phyloP scores from a whole-genome alignment of 2,888 invertebrate genomes.

The Tipula helvola region DNA sequence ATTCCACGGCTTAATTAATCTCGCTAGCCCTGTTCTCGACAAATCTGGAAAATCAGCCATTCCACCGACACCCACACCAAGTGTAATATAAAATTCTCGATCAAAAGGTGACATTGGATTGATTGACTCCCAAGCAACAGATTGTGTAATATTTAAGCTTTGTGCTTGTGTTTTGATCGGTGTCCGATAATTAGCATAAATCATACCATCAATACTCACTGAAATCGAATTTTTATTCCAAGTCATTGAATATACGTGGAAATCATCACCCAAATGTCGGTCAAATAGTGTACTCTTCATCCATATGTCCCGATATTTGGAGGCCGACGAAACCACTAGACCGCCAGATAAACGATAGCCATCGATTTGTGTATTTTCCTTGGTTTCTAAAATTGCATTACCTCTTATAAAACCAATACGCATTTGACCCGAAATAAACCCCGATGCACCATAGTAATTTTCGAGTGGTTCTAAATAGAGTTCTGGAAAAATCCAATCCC shows the following conservation, averaged over 20 bases:
- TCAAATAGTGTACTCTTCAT: slow-evolving; percentile 28
- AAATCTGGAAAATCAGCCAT: slow-evolving; percentile 54
- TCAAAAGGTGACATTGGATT: slow-evolving; percentile 59
- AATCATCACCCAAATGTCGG: slow-evolving; percentile 42
- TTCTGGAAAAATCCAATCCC: slow-evolving; percentile 68
- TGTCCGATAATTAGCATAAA: slow-evolving; percentile 35
- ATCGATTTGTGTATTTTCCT: slow-evolving; percentile 22
- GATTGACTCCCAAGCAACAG: slow-evolving; percentile 45
- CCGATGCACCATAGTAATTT: slow-evolving; percentile 45
- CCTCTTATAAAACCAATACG: slow-evolving; percentile 58
- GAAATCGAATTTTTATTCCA: slow-evolving; percentile 40
- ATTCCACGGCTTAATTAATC: slow-evolving; percentile 54
- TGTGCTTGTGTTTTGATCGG: slow-evolving; percentile 28
- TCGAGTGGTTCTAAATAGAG: slow-evolving; percentile 51
- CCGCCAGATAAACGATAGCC: slow-evolving; percentile 26
- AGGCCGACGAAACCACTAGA: slow-evolving; percentile 23
- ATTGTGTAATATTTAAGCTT: slow-evolving; percentile 23
- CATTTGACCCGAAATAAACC: slow-evolving; percentile 52
- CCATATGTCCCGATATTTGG: slow-evolving; percentile 32
- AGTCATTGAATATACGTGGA: slow-evolving; percentile 54
- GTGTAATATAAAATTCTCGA: slow-evolving; percentile 60
- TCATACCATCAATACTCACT: slow-evolving; percentile 41
- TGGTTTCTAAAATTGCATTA: slow-evolving; percentile 34
- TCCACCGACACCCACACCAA: slow-evolving; percentile 72
- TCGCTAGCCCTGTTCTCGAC: slow-evolving; percentile 17